Evolutionary conservation across 2,113 vertebrate species (phyloP).

Genomic region (Anhinga rufa): DNA sequence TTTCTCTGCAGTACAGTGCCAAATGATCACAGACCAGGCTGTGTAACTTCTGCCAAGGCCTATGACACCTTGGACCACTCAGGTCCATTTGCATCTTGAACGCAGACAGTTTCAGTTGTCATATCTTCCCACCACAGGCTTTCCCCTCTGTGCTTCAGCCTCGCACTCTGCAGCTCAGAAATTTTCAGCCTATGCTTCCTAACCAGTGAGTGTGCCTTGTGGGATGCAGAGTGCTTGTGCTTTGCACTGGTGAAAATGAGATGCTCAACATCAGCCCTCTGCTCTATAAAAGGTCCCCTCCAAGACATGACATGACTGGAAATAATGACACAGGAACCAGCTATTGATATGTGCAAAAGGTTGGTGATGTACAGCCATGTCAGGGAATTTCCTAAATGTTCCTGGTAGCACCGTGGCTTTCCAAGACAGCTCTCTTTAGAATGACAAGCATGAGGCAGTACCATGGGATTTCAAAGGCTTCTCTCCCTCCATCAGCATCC

Average conservation of each 20-base stretch:
- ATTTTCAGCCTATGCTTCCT: background rate
- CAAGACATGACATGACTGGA: background rate
- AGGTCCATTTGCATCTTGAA: constrained; percentile 19
- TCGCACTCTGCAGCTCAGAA: background rate
- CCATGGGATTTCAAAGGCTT: background rate
- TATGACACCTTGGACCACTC: background rate
- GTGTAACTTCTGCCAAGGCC: background rate
- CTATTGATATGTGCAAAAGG: background rate
- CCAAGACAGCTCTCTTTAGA: background rate
- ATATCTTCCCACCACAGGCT: background rate
- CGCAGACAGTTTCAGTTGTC: background rate
- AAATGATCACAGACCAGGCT: background rate
- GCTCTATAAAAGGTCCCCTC: background rate
- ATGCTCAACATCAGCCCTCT: background rate
- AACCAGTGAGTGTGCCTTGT: background rate
- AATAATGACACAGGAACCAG: background rate
- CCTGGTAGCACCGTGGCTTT: background rate
- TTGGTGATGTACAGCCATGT: background rate
- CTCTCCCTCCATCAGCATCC: background rate
- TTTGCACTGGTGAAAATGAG: background rate
- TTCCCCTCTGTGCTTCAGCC: background rate
- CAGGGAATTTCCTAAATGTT: background rate
- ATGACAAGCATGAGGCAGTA: background rate
- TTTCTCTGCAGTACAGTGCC: constrained; percentile 26
- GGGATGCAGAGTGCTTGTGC: background rate